These are phyloP conservation scores for Brachionus plicatilis DNA, from an alignment of 1,140 invertebrate genomes.

Conservation along the genomic window DNA sequence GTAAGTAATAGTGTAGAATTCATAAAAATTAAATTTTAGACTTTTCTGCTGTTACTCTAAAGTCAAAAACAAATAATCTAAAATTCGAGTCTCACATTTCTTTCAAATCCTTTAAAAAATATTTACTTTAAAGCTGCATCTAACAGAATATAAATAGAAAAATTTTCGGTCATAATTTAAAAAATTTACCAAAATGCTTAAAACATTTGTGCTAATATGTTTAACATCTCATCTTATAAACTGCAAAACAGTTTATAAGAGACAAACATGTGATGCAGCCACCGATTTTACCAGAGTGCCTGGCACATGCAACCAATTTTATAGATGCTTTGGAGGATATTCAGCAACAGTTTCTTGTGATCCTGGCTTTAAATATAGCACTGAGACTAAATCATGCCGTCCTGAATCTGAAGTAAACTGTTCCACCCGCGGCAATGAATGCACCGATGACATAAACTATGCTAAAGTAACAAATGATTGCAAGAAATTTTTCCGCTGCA, in stretches of 20 bases:
- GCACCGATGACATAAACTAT: background rate
- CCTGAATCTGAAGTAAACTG: background rate
- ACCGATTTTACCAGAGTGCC: background rate
- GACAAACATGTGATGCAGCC: background rate
- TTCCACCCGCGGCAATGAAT: background rate
- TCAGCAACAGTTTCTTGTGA: background rate
- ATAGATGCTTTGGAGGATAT: constrained; percentile 5
- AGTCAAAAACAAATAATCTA: too few relatives aligned
- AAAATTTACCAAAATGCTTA: background rate
- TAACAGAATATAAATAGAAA: too few relatives aligned
- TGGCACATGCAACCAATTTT: constrained; percentile 1
- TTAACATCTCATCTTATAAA: background rate
- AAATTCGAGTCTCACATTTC: too few relatives aligned
- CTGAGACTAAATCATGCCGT: background rate
- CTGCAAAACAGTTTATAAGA: background rate
- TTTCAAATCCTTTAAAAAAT: too few relatives aligned
- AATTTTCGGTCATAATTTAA: too few relatives aligned
- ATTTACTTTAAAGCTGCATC: too few relatives aligned
- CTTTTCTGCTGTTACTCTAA: too few relatives aligned
- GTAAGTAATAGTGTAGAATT: too few relatives aligned
- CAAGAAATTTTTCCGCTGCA: background rate
- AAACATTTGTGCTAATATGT: background rate
- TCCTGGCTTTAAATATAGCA: background rate
- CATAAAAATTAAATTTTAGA: too few relatives aligned
- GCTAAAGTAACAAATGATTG: background rate